Evolutionary conservation across 2,113 vertebrate species (phyloP).

Genomic region (Asarcornis scutulata): DNA sequence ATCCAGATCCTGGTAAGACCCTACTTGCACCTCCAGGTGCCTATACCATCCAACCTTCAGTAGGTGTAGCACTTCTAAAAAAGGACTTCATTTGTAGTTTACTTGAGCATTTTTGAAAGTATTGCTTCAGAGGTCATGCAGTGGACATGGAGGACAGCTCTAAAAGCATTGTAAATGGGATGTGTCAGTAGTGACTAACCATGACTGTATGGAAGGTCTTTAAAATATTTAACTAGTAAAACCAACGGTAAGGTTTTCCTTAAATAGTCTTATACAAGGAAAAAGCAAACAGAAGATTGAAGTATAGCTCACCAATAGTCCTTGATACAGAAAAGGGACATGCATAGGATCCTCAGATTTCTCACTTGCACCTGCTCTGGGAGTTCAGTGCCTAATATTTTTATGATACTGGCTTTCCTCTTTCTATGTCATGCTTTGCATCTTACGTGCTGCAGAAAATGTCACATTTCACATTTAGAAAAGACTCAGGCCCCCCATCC

Average conservation of each 20-base stretch:
- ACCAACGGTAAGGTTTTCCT: slow-evolving; percentile 10
- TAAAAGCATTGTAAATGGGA: not conserved
- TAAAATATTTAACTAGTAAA: slow-evolving; percentile 9
- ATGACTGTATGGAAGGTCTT: not conserved
- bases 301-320: not conserved
- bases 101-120: not conserved
- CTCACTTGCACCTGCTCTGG: not conserved
- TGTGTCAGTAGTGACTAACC: not conserved
- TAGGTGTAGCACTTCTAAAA: not conserved
- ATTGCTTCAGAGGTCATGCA: not conserved
- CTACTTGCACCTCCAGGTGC: not conserved
- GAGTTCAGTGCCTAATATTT: not conserved
- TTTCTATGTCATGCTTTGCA: not conserved
- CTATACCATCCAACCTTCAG: not conserved
- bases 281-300: not conserved
- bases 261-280: not conserved
- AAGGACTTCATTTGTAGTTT: not conserved
- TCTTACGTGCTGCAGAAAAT: not conserved
- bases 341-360: not conserved
- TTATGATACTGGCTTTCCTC: not conserved
- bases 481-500: not conserved
- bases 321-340: not conserved
- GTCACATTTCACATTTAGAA: not conserved
- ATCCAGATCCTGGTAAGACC: not conserved
- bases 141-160: not conserved